These are phyloP conservation scores for Furcula furcula DNA, from an alignment of 2,888 invertebrate genomes.

Conservation along the genomic window DNA sequence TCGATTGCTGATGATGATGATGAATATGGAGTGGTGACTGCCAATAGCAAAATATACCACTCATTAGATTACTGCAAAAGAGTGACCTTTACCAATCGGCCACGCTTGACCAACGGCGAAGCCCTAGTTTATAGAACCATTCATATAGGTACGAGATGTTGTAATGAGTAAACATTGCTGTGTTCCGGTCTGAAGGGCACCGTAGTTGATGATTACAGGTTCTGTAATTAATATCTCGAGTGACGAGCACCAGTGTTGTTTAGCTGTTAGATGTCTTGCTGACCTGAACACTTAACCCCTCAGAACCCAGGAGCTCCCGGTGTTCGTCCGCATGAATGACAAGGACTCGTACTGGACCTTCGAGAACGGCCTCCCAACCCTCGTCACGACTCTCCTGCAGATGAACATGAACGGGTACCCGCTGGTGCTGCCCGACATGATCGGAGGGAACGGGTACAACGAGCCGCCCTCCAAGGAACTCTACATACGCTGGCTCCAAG, in stretches of 20 bases:
- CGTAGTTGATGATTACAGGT: background rate
- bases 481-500: conserved; percentile 89
- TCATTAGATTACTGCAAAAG: no score
- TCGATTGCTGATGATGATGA: no score
- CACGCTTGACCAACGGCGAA: no score
- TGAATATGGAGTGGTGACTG: no score
- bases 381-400: conserved; percentile 87
- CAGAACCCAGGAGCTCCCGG: conserved; percentile 84
- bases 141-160: no score
- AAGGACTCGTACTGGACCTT: conserved; percentile 86
- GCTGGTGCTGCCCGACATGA: conserved; percentile 90
- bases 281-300: conserved; percentile 23
- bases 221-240: no score
- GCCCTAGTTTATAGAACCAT: no score
- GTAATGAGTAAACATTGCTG: no score
- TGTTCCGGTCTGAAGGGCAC: no score
- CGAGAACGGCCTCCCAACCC: conserved; percentile 85
- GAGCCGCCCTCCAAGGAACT: conserved; percentile 81
- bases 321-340: conserved; percentile 89
- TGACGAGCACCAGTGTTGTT: background rate
- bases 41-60: no score
- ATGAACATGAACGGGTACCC: conserved; percentile 84
- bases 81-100: no score
- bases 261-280: no score
- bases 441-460: conserved; percentile 83